Conservation (phyloP, 2,888 invertebrate species). For the Halictus ligatus region DNA sequence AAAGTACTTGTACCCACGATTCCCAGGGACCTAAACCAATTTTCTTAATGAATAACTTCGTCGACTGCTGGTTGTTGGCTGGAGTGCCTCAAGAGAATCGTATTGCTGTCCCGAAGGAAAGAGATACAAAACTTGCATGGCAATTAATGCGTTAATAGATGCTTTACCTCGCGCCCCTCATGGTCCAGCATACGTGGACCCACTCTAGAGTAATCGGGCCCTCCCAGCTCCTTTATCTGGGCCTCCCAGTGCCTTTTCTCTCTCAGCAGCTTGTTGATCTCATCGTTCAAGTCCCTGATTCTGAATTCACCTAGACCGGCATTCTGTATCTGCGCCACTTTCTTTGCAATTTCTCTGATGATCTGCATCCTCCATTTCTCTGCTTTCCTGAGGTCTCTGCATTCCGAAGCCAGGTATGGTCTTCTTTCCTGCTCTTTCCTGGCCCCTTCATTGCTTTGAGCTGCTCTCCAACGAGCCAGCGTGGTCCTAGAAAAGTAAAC, state of each 20-base stretch:
- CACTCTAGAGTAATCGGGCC: constrained; percentile 95
- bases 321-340: constrained; percentile 99
- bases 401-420: constrained; percentile 97
- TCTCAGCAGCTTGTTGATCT: constrained; percentile 98
- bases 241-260: constrained; percentile 99
- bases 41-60: background rate
- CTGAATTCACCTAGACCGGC: constrained; percentile 99
- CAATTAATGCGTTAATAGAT: background rate
- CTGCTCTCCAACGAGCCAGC: constrained; percentile 98
- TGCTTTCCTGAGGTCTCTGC: constrained; percentile 95
- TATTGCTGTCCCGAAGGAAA: background rate
- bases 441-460: constrained; percentile 96
- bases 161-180: constrained; percentile 92
- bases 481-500: constrained; percentile 91
- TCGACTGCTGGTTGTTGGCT: background rate
- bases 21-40: constrained; percentile 91
- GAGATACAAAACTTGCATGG: background rate
- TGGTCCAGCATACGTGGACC: constrained; percentile 97
- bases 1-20: constrained; percentile 99
- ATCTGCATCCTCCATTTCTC: constrained; percentile 99
- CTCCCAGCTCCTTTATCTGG: constrained; percentile 97
- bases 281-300: constrained; percentile 98
- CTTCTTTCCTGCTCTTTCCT: constrained; percentile 92
- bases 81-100: background rate
- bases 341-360: constrained; percentile 98